These are phyloP conservation scores for Alloplasta piceator DNA, from an alignment of 2,888 invertebrate genomes.

Conservation along the genomic window DNA sequence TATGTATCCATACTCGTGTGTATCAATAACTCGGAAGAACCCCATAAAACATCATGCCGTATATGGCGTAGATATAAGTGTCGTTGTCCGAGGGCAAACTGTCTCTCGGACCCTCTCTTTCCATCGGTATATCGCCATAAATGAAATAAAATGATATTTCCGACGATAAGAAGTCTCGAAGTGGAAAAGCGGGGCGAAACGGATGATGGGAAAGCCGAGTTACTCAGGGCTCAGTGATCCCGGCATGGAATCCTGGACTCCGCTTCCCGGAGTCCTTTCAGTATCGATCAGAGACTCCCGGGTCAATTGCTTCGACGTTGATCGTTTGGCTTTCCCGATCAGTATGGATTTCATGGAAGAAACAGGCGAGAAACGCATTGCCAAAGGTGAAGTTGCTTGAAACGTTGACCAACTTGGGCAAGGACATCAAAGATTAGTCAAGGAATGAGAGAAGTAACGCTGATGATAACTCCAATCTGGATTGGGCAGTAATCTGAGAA, in stretches of 20 bases:
- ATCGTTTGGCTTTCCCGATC: no score
- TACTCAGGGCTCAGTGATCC: constrained; percentile 79
- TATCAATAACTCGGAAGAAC: constrained; percentile 73
- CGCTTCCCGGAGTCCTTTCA: no score
- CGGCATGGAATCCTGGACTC: not conserved
- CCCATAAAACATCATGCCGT: constrained; percentile 61
- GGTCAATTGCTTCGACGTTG: no score
- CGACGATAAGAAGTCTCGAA: constrained; percentile 73
- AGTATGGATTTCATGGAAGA: no score
- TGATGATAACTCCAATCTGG: no score
- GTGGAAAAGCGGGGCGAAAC: constrained; percentile 13
- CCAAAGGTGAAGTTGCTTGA: no score
- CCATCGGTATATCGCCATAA: constrained; percentile 78
- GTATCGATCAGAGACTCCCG: no score
- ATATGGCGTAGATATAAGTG: constrained; percentile 2
- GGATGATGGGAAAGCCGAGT: constrained; percentile 75
- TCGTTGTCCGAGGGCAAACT: constrained; percentile 49
- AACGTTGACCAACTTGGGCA: no score
- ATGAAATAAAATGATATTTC: constrained; percentile 83
- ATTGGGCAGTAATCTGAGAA: no score
- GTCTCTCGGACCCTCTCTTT: constrained; percentile 55
- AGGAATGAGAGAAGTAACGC: no score
- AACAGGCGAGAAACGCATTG: no score
- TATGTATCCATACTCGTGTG: constrained; percentile 38
- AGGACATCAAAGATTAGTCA: no score